Conservation (phyloP, 2,888 invertebrate genomes). For the Subacronicta megacephala region DNA sequence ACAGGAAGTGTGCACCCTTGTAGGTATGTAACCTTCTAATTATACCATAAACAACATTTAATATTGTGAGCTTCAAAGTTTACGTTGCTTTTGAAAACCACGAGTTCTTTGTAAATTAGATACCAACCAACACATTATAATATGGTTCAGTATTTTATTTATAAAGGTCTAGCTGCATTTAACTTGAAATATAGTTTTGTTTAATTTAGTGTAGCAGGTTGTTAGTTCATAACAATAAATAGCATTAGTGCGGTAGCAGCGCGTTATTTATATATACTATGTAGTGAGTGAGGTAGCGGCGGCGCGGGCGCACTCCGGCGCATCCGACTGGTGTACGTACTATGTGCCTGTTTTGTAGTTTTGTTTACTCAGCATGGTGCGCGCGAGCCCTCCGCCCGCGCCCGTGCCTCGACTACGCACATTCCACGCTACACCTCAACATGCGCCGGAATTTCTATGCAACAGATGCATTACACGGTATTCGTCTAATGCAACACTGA, state of each 20-base stretch:
- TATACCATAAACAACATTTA: too few relatives aligned
- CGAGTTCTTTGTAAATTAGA: neutral
- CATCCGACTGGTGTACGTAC: constrained; percentile 70
- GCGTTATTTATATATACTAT: constrained; percentile 53
- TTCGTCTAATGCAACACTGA: constrained; percentile 56
- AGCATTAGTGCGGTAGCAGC: constrained; percentile 36
- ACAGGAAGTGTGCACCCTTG: neutral
- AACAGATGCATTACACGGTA: constrained; percentile 70
- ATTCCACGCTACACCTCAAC: constrained; percentile 72
- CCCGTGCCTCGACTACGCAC: constrained; percentile 63
- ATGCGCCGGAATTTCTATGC: constrained; percentile 74
- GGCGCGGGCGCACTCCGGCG: constrained; percentile 50
- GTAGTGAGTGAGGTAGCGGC: constrained; percentile 43
- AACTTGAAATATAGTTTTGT: constrained; percentile 6
- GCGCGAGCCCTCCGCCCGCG: constrained; percentile 58
- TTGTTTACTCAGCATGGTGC: constrained; percentile 84
- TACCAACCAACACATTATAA: too few relatives aligned
- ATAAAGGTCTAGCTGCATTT: too few relatives aligned
- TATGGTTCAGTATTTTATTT: too few relatives aligned
- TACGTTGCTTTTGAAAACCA: neutral
- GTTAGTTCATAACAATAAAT: constrained; percentile 33
- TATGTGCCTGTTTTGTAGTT: constrained; percentile 74
- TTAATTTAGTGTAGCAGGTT: constrained; percentile 15
- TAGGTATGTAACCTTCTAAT: too few relatives aligned
- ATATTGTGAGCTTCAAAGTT: neutral